A percentile compares a stretch with the other conserved stretches of the same genome.
Evolutionary conservation across 2,113 vertebrate species (phyloP).

Genomic region (Sceloporus undulatus): DNA sequence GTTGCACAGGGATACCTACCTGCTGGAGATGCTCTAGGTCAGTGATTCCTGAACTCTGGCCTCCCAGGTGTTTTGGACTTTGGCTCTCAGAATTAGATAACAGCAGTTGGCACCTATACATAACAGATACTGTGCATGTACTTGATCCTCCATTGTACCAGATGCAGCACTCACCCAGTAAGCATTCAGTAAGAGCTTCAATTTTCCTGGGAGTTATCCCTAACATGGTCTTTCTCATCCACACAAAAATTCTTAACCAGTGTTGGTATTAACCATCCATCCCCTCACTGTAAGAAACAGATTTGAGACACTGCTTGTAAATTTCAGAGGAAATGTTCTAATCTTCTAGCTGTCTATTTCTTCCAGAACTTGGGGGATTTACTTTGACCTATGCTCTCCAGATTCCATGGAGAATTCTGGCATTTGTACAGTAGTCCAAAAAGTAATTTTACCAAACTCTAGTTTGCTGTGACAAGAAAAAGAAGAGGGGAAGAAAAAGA

Average conservation of each 20-base stretch:
- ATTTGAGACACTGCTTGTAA: not conserved
- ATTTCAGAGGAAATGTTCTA: constrained; percentile 21
- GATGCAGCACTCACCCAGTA: not conserved
- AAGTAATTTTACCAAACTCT: not conserved
- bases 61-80: too few species aligned
- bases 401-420: too few species aligned
- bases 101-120: too few species aligned
- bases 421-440: too few species aligned
- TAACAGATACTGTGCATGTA: not conserved
- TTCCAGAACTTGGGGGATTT: too few species aligned
- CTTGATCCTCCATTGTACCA: not conserved
- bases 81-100: too few species aligned
- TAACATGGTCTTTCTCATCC: too few species aligned
- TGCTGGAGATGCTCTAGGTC: too few species aligned
- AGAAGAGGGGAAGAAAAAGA: not conserved
- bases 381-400: too few species aligned
- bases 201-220: not conserved
- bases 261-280: not conserved
- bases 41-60: too few species aligned
- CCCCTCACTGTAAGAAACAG: not conserved
- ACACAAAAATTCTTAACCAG: not conserved
- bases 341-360: not conserved
- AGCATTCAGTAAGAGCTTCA: not conserved
- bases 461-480: not conserved
- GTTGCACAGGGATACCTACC: too few species aligned